Percentiles rank a stretch among this genome's conserved stretches.
These are phyloP conservation scores for Sylvilagus floridanus DNA, from an alignment of 2,797 vertebrate species.

Conservation along the genomic window DNA sequence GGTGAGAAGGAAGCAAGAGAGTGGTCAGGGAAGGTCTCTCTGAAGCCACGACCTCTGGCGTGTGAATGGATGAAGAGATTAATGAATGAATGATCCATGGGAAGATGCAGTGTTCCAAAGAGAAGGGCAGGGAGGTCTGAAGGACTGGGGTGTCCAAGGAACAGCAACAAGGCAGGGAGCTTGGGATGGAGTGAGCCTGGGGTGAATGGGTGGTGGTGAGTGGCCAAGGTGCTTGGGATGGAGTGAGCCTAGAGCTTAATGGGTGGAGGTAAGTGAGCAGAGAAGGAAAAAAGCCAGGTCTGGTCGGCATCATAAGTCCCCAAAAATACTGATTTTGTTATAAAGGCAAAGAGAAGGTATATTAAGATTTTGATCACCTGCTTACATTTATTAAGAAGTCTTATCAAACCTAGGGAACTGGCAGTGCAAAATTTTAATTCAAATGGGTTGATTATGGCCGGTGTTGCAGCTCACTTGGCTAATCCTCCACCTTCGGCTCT, in stretches of 20 bases:
- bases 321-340: neutral
- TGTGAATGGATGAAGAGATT: neutral
- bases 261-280: neutral
- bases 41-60: neutral
- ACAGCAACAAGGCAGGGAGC: neutral
- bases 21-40: neutral
- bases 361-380: neutral
- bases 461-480: too few species aligned
- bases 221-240: neutral
- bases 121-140: neutral
- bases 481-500: too few species aligned
- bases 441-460: neutral
- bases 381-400: neutral
- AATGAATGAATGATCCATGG: too few species aligned
- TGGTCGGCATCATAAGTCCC: neutral
- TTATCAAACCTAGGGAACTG: neutral
- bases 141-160: neutral
- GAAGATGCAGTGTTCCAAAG: neutral
- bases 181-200: neutral
- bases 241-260: neutral
- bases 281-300: neutral
- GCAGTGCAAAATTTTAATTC: neutral
- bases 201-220: neutral
- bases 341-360: neutral
- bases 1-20: neutral